Evolutionary conservation across 2,888 invertebrate genomes (phyloP), one percentile per base, ranked within the genome.

Genomic region (Rhimphoctona megacephalus): DNA sequence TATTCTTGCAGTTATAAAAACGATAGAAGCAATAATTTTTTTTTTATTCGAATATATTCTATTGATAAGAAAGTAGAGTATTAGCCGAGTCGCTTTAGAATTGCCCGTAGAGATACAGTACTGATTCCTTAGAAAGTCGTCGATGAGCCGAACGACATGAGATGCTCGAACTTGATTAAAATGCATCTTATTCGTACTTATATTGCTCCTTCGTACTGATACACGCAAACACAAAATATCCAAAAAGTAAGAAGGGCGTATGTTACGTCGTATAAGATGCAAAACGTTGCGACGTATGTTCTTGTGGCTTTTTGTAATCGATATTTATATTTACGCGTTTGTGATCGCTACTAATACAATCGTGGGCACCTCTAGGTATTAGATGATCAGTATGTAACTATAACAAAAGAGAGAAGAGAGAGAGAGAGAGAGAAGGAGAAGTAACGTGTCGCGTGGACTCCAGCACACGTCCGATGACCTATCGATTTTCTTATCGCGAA

Each of bases 61-160:
- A 7, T n/a, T 52, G 52, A n/a, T 54, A 17, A 2, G 2, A 25
- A 14, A 57, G 25, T 25, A 0, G 36, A 36, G 1, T n/a, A 36
- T 76, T 22, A 25, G n/a, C 64, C 33, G 30, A 49, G 30, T 49
- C 46, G 30, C 17, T 49, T 14, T 46, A 57, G 43, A 79, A 70
- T 70, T 3, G 1, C 57, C 79, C 22, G 43, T 81, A 73, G 7
- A 61, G 33, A 46, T 3, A 30, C 43, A 46, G 61, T 46, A 19
- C 25, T 14, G 49, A 74, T 79, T 89, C 87, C 87, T 84, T 88
- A 89, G 89, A 89, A 89, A 89, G 87, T 89, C 85, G 66, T 83
- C 86, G 87, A 89, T 88, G 88, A 85, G 87, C 76, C 85, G 70
- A 74, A 67, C 77, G 83, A 85, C 85, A 81, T 79, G 82, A 86